phyloP scores from a whole-genome alignment of 1,140 invertebrate genomes.

The Cryptotermes secundus region DNA sequence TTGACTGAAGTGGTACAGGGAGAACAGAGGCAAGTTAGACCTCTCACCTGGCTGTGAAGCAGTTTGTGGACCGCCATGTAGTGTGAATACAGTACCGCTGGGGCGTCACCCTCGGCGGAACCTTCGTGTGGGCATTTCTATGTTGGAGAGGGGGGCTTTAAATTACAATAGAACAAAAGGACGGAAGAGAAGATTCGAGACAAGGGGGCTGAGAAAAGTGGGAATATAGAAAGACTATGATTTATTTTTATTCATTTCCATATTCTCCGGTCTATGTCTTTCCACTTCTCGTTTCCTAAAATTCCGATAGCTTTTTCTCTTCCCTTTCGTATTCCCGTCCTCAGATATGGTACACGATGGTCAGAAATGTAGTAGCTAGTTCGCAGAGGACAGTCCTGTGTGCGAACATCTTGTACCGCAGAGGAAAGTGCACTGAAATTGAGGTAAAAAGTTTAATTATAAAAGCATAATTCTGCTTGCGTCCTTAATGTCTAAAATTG shows the following conservation, averaged over 20 bases:
- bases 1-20: too few species aligned
- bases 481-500: too few species aligned
- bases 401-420: too few species aligned
- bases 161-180: conserved; percentile 13
- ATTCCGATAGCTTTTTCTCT: neutral
- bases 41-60: neutral
- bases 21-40: too few species aligned
- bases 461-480: too few species aligned
- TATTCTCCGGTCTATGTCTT: conserved; percentile 11
- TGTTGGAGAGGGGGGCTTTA: neutral
- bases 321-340: neutral
- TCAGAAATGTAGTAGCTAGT: neutral
- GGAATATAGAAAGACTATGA: conserved; percentile 13
- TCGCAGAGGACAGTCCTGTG: too few species aligned
- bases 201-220: neutral
- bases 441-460: too few species aligned
- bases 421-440: too few species aligned
- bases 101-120: neutral
- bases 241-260: conserved; percentile 20
- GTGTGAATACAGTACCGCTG: neutral
- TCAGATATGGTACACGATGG: neutral
- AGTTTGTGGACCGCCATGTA: neutral
- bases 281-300: neutral
- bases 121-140: conserved; percentile 2
- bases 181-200: neutral